Conservation (phyloP, 2,888 invertebrate species). For the Zaprionus obscuricornis region DNA sequence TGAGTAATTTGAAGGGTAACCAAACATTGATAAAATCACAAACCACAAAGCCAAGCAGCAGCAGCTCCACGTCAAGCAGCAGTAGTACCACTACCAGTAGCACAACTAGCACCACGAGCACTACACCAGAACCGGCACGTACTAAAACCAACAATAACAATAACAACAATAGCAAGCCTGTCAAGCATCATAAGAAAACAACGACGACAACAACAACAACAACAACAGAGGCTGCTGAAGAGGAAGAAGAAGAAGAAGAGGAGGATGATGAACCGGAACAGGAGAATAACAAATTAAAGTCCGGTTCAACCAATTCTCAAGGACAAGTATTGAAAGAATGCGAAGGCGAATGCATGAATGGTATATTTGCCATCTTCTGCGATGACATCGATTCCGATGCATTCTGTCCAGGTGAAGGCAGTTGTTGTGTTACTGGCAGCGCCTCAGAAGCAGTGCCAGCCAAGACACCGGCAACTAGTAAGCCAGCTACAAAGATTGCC, state of each 20-base stretch:
- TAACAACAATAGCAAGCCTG: slow-evolving; percentile 56
- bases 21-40: slow-evolving; percentile 58
- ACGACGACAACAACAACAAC: slow-evolving; percentile 58
- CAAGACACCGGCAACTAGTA: slow-evolving; percentile 59
- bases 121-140: slow-evolving; percentile 77
- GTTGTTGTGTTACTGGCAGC: slow-evolving; percentile 89
- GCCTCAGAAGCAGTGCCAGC: slow-evolving; percentile 68
- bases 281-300: slow-evolving; percentile 59
- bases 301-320: slow-evolving; percentile 48
- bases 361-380: slow-evolving; percentile 92
- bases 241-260: slow-evolving; percentile 66
- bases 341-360: slow-evolving; percentile 92
- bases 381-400: slow-evolving; percentile 93
- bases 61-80: slow-evolving; percentile 47
- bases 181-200: slow-evolving; percentile 78
- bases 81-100: slow-evolving; percentile 53
- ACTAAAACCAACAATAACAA: slow-evolving; percentile 73
- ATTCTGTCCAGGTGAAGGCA: slow-evolving; percentile 89
- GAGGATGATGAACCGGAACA: slow-evolving; percentile 63
- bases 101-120: slow-evolving; percentile 66
- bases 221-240: slow-evolving; percentile 68
- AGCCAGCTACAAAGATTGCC: slow-evolving; percentile 65
- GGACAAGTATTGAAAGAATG: slow-evolving; percentile 86
- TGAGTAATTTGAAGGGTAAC: slow-evolving; percentile 72
- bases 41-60: slow-evolving; percentile 31